These are phyloP conservation scores for Clusia tigrina DNA, from an alignment of 2,888 invertebrate species.

Conservation along the genomic window DNA sequence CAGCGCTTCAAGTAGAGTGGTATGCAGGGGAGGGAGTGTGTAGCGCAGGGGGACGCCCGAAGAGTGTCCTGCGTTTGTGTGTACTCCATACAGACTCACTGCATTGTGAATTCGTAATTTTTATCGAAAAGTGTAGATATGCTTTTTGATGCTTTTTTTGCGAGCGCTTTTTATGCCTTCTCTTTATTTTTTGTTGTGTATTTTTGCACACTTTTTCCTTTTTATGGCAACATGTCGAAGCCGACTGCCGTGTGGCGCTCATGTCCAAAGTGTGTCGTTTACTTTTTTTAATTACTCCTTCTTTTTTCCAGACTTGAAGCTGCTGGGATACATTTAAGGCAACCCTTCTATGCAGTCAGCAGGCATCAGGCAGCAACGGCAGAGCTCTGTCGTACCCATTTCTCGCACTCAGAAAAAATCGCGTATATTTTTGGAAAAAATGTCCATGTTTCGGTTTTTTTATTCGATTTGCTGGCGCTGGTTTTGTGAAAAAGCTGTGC, in stretches of 20 bases:
- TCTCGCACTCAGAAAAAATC: background rate
- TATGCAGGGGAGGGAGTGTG: background rate
- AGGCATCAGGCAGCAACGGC: background rate
- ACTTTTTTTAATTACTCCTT: background rate
- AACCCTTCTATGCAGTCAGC: background rate
- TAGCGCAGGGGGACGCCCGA: background rate
- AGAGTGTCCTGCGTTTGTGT: slow-evolving; percentile 9
- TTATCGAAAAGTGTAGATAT: slow-evolving; percentile 25
- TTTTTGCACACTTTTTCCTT: slow-evolving; percentile 10
- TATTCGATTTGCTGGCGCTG: slow-evolving; percentile 2
- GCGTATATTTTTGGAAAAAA: slow-evolving; percentile 2
- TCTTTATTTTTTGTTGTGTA: slow-evolving; percentile 40
- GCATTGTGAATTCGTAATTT: slow-evolving; percentile 29
- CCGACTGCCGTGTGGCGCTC: background rate
- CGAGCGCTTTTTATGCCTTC: slow-evolving; percentile 41
- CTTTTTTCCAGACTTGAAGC: background rate
- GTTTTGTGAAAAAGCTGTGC: slow-evolving; percentile 1
- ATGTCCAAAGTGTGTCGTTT: slow-evolving; percentile 2
- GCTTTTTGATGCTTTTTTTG: slow-evolving; percentile 13
- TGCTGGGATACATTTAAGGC: background rate
- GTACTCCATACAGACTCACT: slow-evolving; percentile 11
- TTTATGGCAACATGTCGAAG: slow-evolving; percentile 6
- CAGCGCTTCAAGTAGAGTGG: slow-evolving; percentile 13
- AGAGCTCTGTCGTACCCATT: background rate
- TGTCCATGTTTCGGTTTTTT: slow-evolving; percentile 12